A percentile compares a stretch with the other conserved stretches of the same genome.
These are phyloP conservation scores for Caenorhabditis wallacei DNA, from an alignment of 2,888 invertebrate species.

Conservation along the genomic window DNA sequence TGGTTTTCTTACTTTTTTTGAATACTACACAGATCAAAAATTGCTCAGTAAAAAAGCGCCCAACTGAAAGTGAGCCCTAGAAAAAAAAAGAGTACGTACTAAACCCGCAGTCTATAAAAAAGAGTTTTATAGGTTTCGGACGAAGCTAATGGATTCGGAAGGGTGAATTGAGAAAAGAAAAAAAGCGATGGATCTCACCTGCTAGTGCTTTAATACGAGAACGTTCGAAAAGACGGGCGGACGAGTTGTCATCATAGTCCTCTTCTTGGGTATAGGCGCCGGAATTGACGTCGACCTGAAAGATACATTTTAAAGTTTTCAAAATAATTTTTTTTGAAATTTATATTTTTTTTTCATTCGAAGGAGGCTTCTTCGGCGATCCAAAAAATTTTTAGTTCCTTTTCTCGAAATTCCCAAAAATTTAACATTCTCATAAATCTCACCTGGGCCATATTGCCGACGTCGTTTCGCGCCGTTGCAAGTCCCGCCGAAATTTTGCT, in stretches of 20 bases:
- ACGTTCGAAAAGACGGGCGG: conserved; percentile 98
- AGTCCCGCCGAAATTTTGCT: conserved; percentile 72
- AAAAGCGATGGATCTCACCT: conserved; percentile 86
- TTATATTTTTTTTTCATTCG: no score
- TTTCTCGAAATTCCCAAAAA: not conserved
- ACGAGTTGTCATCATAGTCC: conserved; percentile 99
- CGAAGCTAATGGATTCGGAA: conserved; percentile 40
- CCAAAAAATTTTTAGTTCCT: not conserved
- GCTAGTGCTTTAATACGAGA: conserved; percentile 99
- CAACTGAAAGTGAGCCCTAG: not conserved
- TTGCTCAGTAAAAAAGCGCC: not conserved
- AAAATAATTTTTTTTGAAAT: not conserved
- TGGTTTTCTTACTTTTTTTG: not conserved
- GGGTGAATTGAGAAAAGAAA: not conserved
- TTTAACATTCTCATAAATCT: conserved; percentile 34
- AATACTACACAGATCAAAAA: not conserved
- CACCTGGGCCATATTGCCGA: conserved; percentile 69
- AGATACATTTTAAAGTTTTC: not conserved
- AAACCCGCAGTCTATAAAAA: conserved; percentile 13
- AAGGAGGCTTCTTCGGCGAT: no score
- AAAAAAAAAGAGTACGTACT: conserved; percentile 29
- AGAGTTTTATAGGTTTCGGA: conserved; percentile 41
- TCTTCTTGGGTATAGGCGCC: conserved; percentile 85
- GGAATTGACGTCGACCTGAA: conserved; percentile 65
- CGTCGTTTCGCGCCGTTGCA: conserved; percentile 68